A percentile compares a stretch with the other conserved stretches of the same genome.
phyloP scores from a whole-genome alignment of 23 tunicate species.

The Ascidia mentula region DNA sequence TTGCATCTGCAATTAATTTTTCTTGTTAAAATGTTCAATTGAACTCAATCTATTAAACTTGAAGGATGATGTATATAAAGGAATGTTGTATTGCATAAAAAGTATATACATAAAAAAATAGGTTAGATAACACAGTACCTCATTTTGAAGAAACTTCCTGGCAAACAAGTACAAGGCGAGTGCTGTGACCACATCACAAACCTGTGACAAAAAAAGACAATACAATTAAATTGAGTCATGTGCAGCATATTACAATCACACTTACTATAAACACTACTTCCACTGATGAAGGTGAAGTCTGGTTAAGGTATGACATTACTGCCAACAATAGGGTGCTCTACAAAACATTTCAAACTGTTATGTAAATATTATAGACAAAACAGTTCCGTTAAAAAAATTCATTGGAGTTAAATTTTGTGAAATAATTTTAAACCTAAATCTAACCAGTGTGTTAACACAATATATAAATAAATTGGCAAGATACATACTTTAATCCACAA shows the following conservation, averaged over 20 bases:
- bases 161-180: constrained; percentile 42
- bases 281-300: constrained; percentile 10
- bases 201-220: neutral
- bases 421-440: too few species aligned
- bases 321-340: constrained; percentile 37
- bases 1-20: neutral
- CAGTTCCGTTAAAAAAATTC: neutral
- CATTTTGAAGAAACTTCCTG: constrained; percentile 11
- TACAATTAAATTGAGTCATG: neutral
- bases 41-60: too few species aligned
- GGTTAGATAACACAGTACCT: too few species aligned
- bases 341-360: neutral
- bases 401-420: too few species aligned
- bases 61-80: too few species aligned
- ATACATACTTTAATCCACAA: too few species aligned
- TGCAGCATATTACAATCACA: neutral
- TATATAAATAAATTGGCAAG: too few species aligned
- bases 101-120: too few species aligned
- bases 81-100: too few species aligned
- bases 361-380: neutral
- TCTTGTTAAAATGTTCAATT: neutral
- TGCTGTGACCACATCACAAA: constrained; percentile 55
- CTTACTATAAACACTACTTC: constrained; percentile 42
- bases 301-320: constrained; percentile 9
- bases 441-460: too few species aligned